Percentiles rank a stretch among this genome's conserved stretches.
Conservation (phyloP, 2,888 invertebrate genomes). For the Habrosyne pyritoides region DNA sequence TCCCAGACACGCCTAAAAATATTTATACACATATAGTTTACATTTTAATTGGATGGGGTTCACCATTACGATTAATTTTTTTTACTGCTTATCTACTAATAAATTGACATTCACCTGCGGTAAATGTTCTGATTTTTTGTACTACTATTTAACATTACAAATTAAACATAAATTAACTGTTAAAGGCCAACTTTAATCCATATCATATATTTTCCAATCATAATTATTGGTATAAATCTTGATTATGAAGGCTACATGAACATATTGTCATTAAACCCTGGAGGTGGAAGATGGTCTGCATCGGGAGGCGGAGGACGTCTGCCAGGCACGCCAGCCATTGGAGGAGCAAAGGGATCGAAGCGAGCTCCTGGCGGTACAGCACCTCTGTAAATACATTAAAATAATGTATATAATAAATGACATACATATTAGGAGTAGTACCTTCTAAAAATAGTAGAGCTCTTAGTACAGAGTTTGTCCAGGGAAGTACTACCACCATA, state of each 20-base stretch:
- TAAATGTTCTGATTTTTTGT: too few species aligned
- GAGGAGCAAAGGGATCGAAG: slow-evolving; percentile 92
- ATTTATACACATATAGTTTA: too few species aligned
- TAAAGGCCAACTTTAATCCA: not conserved
- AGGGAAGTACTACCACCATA: too few species aligned
- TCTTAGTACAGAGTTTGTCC: too few species aligned
- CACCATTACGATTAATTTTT: too few species aligned
- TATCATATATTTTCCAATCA: not conserved
- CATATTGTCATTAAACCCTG: slow-evolving; percentile 90
- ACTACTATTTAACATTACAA: not conserved
- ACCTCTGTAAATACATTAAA: slow-evolving; percentile 65
- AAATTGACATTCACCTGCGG: too few species aligned
- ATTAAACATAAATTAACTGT: not conserved
- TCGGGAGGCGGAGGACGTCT: slow-evolving; percentile 83
- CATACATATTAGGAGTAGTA: too few species aligned
- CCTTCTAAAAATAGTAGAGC: too few species aligned
- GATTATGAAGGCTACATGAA: slow-evolving; percentile 82
- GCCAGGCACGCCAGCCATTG: slow-evolving; percentile 78
- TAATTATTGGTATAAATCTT: not conserved
- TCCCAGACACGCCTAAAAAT: too few species aligned
- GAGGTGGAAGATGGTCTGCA: slow-evolving; percentile 89
- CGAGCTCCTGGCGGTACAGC: slow-evolving; percentile 90
- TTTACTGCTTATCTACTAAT: too few species aligned
- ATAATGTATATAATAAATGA: too few species aligned
- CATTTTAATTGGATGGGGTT: too few species aligned